Conservation (phyloP, 2,113 vertebrate species). For the Microtus oregoni region DNA sequence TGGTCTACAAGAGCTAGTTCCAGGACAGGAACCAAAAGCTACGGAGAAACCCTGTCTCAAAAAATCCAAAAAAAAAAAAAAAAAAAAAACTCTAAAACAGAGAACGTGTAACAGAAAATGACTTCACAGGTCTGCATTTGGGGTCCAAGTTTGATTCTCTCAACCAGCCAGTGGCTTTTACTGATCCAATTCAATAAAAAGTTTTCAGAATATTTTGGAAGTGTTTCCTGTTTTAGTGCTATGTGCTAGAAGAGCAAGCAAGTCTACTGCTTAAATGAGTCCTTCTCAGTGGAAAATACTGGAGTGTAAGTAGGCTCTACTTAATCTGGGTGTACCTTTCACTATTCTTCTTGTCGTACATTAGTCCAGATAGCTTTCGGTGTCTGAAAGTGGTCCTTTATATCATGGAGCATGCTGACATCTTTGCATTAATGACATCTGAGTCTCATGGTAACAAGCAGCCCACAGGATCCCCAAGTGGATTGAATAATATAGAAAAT, state of each 20-base stretch:
- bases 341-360: neutral
- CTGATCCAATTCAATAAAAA: neutral
- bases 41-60: too few species aligned
- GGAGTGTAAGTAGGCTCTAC: accelerated
- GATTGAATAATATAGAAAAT: neutral
- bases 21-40: too few species aligned
- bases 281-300: neutral
- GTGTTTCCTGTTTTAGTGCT: neutral
- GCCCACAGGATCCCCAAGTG: neutral
- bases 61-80: too few species aligned
- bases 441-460: neutral
- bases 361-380: neutral
- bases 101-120: neutral
- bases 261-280: neutral
- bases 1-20: too few species aligned
- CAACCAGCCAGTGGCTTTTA: neutral
- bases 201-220: neutral
- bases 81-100: slow-evolving; percentile 14
- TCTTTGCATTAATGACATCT: neutral
- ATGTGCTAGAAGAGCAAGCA: neutral
- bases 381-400: neutral
- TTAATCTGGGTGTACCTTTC: neutral
- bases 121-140: neutral
- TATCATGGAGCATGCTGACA: accelerated
- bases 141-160: neutral